Base-by-base conservation (phyloP, 2,888 invertebrate species). In the Caenorhabditis auriculariae region DNA sequence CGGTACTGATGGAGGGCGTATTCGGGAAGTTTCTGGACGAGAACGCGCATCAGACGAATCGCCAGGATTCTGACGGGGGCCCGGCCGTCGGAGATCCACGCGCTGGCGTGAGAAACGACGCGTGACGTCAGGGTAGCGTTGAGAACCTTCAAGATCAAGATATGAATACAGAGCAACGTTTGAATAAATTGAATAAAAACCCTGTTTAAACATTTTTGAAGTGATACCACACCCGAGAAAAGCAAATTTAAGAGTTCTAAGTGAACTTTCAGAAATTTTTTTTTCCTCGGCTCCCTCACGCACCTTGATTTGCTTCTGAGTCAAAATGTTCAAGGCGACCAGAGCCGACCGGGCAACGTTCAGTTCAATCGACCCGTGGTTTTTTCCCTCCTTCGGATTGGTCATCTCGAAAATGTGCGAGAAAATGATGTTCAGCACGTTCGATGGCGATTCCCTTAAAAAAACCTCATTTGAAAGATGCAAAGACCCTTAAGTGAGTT, bases 241-340 rank as follows among this genome's bases (percentile, higher is more conserved):
- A 32, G n/a, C n/a, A 12, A n/a, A 32, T 32, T 32, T 32, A 32
- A 32, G n/a, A 9, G 9, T 32, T 9, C n/a, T 12, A 32, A 32
- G n/a, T 12, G 35, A 32, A 32, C n/a, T 12, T 32, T 12, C 35
- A 32, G n/a, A 32, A 32, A 32, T 32, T 12, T 46, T 46, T 46
- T 7, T 6, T 32, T 32, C 35, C 9, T 12, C 35, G 6, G 12
- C 12, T n/a, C 12, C 6, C 4, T 6, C 19, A 19, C 24, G 15
- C 27, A 69, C 60, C 39, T 66, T 70, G 28, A 78, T 54, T 39
- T 73, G 72, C 50, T 77, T 77, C 58, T 76, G 73, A 26, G 72
- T 69, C n/a, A 79, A 61, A 37, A 79, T 74, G 56, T 77, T 79
- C 23, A 75, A 53, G 15, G 78, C 76, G 23, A 76, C 76, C 29